Evolutionary conservation across 64 coral and sea anemone species (phyloP).

Genomic region (Cladopsammia gracilis): DNA sequence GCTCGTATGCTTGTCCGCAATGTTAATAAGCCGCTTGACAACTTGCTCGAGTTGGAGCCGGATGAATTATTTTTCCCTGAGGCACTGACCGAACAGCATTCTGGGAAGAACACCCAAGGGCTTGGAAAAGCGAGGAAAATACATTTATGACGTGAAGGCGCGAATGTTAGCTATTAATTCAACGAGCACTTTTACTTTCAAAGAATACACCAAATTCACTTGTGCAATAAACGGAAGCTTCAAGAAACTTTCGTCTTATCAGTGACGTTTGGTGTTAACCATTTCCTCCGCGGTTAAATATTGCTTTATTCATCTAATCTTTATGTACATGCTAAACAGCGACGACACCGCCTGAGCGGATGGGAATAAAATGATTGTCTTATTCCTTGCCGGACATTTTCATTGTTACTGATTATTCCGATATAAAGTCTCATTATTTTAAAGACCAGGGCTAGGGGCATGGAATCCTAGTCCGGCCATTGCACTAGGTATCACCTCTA

Average conservation of each 20-base stretch:
- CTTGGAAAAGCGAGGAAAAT: neutral
- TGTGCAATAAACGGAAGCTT: neutral
- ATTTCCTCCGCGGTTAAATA: constrained; percentile 22
- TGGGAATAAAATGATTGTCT: neutral
- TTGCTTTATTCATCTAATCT: neutral
- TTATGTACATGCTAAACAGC: neutral
- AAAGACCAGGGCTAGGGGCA: neutral
- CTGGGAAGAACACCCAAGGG: neutral
- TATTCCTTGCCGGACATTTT: neutral
- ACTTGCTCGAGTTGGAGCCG: neutral
- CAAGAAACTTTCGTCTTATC: neutral
- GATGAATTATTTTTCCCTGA: neutral
- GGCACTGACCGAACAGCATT: constrained; percentile 3
- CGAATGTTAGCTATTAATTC: too few species aligned
- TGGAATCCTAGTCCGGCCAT: too few species aligned
- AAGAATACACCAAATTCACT: neutral
- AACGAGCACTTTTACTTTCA: neutral
- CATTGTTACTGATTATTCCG: neutral
- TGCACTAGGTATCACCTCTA: neutral
- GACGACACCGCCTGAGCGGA: neutral
- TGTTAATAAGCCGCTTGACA: constrained; percentile 2
- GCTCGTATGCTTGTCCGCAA: constrained; percentile 1
- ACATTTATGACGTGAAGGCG: neutral
- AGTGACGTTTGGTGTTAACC: constrained; percentile 13
- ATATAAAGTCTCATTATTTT: neutral